phyloP scores from a whole-genome alignment of 2,888 invertebrate genomes.

The Aplocera efformata region DNA sequence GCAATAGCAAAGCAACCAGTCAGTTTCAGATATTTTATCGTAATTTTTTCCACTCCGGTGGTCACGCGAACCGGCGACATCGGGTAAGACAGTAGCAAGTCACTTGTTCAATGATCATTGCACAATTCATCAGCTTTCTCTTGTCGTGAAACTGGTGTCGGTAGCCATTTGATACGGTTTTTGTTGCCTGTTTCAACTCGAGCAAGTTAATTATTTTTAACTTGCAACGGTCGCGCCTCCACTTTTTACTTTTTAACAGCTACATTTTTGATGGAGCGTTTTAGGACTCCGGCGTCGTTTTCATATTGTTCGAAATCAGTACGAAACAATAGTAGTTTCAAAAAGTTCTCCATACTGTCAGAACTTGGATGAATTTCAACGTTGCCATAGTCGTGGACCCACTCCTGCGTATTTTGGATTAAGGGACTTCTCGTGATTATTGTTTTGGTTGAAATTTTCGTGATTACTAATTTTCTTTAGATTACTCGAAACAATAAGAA shows the following conservation, averaged over 20 bases:
- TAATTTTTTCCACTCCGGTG: slow-evolving; percentile 29
- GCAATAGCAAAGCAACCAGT: slow-evolving; percentile 13
- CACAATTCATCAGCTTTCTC: slow-evolving; percentile 40
- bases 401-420: slow-evolving; percentile 49
- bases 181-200: slow-evolving; percentile 23
- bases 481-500: too few relatives aligned
- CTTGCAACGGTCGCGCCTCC: slow-evolving; percentile 15
- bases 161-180: slow-evolving; percentile 33
- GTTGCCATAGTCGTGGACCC: slow-evolving; percentile 47
- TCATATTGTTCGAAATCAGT: slow-evolving; percentile 41
- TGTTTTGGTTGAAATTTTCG: slow-evolving; percentile 34
- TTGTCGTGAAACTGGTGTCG: slow-evolving; percentile 33
- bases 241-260: slow-evolving; percentile 13
- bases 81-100: slow-evolving; percentile 28
- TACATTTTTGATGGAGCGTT: slow-evolving; percentile 7
- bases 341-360: slow-evolving; percentile 48
- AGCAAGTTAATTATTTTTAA: slow-evolving; percentile 26
- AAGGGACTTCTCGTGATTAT: slow-evolving; percentile 41
- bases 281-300: slow-evolving; percentile 20
- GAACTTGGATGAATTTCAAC: slow-evolving; percentile 53
- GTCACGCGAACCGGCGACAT: slow-evolving; percentile 29
- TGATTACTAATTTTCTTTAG: too few relatives aligned
- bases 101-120: slow-evolving; percentile 34
- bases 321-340: slow-evolving; percentile 44
- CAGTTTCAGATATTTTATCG: slow-evolving; percentile 23